Evolutionary conservation across 2,113 vertebrate species (phyloP), one percentile per base, ranked within the genome.

Genomic region (Nycticorax nycticorax): DNA sequence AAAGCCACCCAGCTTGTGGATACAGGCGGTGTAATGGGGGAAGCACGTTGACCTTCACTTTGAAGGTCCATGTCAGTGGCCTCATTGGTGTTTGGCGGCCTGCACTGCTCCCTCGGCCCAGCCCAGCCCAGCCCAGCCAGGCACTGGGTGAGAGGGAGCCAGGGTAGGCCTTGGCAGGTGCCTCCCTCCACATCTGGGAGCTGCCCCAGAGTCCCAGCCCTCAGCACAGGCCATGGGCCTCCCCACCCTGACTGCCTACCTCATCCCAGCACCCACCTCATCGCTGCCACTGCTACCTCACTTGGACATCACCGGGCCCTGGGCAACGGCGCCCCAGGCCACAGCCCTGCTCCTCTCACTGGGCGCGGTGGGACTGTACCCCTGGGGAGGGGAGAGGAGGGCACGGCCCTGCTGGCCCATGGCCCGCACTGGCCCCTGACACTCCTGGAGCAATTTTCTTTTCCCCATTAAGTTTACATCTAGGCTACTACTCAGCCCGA

Each of bases 291-390:
- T 20, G 5, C 11, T 28, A 27, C 33, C 15, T 59, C 1, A 0
- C 26, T n/a, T 76, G 63, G 50, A 12, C 12, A 22, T 30, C 43
- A 14, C 35, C 0, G 1, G 41, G 41, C 41, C 41, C 41, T 43
- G 41, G 33, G 9, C 47, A 48, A 17, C 0, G 5, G 37, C 2
- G 3, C 14, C 20, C 1, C 14, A 1, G 13, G 37, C 27, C 19
- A 18, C 1, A 0, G 14, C 28, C 12, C 19, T 2, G 0, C 33
- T 14, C 0, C 1, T 12, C 52, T 45, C 8, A 1, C 23, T 53
- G 35, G 28, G 6, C 5, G 3, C 0, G 0, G 17, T 8, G 24
- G 23, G 47, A 55, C 66, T 23, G 14, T 19, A 15, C 23, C 55
- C 0, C 21, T 1, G 1, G 23, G 15, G 32, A 35, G 4, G 14